These are phyloP conservation scores for Ochlodes sylvanus DNA, from an alignment of 2,888 invertebrate genomes.

Conservation along the genomic window DNA sequence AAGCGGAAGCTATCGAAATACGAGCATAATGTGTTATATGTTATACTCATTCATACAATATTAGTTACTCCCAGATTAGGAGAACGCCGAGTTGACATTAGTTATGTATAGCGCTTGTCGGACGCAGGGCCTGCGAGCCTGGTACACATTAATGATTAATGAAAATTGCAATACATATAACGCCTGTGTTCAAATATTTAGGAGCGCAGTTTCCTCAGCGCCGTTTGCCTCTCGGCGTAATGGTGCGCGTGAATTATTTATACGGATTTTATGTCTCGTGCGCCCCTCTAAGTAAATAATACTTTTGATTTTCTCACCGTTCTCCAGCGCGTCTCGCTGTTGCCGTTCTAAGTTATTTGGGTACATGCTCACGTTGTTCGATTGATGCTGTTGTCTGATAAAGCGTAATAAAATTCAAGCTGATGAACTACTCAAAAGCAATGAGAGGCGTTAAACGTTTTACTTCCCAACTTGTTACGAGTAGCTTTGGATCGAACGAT, in stretches of 20 bases:
- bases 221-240: conserved; percentile 58
- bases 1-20: conserved; percentile 18
- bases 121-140: conserved; percentile 58
- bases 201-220: conserved; percentile 70
- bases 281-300: conserved; percentile 68
- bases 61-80: conserved; percentile 72
- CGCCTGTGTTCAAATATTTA: conserved; percentile 79
- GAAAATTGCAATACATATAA: conserved; percentile 84
- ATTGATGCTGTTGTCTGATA: neutral
- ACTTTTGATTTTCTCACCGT: conserved; percentile 64
- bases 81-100: conserved; percentile 61
- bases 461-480: no score
- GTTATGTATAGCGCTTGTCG: conserved; percentile 68
- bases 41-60: conserved; percentile 55
- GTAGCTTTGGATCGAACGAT: no score
- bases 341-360: conserved; percentile 2
- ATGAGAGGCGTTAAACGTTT: no score
- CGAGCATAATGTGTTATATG: conserved; percentile 36
- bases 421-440: no score
- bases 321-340: neutral
- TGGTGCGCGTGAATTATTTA: conserved; percentile 78
- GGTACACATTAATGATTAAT: conserved; percentile 78
- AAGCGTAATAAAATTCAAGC: no score
- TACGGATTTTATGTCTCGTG: conserved; percentile 75
- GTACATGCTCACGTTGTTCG: neutral